phyloP scores from a whole-genome alignment of 2,113 vertebrate genomes.

The Pterocles burchelli region DNA sequence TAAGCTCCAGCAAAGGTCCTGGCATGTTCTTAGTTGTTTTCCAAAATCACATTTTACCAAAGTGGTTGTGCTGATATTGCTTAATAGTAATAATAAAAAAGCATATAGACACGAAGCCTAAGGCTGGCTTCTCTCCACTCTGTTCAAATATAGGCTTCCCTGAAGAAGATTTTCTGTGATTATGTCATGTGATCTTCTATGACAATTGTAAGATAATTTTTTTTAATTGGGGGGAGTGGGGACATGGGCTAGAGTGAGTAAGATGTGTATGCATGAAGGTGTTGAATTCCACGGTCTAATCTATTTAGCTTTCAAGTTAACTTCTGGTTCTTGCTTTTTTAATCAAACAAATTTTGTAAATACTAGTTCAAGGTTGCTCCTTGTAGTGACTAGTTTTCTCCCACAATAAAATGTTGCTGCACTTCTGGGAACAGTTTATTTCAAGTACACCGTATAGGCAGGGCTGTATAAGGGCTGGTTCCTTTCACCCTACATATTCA shows the following conservation, averaged over 20 bases:
- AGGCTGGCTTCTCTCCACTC: not conserved
- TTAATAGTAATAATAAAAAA: not conserved
- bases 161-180: not conserved
- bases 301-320: not conserved
- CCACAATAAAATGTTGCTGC: not conserved
- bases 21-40: not conserved
- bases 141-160: not conserved
- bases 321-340: not conserved
- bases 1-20: not conserved
- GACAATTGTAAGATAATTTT: not conserved
- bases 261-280: not conserved
- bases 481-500: not conserved
- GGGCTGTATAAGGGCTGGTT: accelerated
- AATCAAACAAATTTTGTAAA: not conserved
- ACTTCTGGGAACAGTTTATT: not conserved
- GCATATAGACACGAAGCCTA: not conserved
- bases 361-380: not conserved
- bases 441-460: not conserved
- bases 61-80: not conserved
- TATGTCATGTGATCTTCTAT: not conserved
- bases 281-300: not conserved
- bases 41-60: not conserved
- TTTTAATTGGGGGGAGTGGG: not conserved
- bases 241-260: not conserved
- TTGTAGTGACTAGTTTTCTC: not conserved